These are phyloP conservation scores for Pentamera pediparva DNA, from an alignment of 53 echinoderm and acorn worm genomes.

Conservation along the genomic window DNA sequence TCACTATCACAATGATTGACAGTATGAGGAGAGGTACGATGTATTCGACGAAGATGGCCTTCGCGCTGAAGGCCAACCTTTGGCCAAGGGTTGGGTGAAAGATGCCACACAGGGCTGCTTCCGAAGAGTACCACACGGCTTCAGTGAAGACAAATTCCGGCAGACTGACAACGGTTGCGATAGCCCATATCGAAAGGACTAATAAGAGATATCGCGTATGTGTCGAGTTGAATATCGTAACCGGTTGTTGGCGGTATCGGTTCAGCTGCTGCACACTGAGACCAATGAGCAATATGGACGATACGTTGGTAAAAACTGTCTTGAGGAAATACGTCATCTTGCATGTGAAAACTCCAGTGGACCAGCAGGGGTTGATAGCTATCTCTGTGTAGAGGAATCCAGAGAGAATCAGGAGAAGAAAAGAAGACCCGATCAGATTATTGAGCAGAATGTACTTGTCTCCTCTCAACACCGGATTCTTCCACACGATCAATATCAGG, in stretches of 20 bases:
- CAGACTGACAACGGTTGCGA: not conserved
- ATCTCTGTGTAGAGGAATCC: slow-evolving; percentile 1
- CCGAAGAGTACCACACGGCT: not conserved
- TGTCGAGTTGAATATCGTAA: slow-evolving; percentile 3
- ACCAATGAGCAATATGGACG: not conserved
- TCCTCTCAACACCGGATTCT: not conserved
- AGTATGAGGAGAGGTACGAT: not conserved
- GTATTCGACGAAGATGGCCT: slow-evolving; percentile 1
- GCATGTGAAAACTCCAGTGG: not conserved
- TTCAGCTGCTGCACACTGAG: not conserved
- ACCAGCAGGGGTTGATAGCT: slow-evolving; percentile 16
- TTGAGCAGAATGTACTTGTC: slow-evolving; percentile 2
- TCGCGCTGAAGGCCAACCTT: not conserved
- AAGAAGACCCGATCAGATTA: not conserved
- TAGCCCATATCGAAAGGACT: not conserved
- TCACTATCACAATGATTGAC: not conserved
- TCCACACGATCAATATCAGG: not conserved
- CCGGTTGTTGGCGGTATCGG: not conserved
- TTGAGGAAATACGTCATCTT: not conserved
- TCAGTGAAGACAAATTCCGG: not conserved
- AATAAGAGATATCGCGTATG: not conserved
- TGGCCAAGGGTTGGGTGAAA: not conserved
- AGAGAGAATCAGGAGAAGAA: not conserved
- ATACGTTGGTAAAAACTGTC: not conserved
- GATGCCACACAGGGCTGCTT: not conserved